These are phyloP conservation scores for Proctacanthus coquilletti DNA, from an alignment of 1,140 invertebrate genomes.

Conservation along the genomic window DNA sequence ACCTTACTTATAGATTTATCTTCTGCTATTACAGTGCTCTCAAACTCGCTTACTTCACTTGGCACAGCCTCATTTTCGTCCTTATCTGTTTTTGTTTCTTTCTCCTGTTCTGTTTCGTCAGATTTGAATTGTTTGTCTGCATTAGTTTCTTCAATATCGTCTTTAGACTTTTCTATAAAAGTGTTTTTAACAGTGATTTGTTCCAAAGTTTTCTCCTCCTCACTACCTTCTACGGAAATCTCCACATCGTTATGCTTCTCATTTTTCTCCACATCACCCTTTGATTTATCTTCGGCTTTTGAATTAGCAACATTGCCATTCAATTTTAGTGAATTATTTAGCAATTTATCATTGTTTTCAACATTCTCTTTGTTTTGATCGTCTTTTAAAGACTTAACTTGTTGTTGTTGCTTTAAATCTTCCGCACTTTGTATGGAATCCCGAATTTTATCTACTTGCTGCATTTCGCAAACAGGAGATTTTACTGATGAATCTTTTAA, in stretches of 20 bases:
- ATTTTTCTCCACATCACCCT: not conserved
- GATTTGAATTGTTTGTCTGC: too few relatives aligned
- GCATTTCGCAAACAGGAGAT: too few relatives aligned
- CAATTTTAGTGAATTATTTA: not conserved
- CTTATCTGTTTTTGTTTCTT: too few relatives aligned
- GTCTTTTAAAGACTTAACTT: not conserved
- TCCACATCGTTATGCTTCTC: not conserved
- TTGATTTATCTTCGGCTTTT: not conserved
- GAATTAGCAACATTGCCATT: not conserved
- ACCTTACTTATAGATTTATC: too few relatives aligned
- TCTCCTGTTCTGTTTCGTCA: too few relatives aligned
- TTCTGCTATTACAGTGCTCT: too few relatives aligned
- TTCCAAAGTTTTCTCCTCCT: not conserved
- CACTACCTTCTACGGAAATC: not conserved
- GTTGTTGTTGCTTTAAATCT: not conserved
- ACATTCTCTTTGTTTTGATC: conserved; percentile 3
- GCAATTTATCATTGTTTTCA: not conserved
- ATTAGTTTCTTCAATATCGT: too few relatives aligned
- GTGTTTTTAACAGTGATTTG: not conserved
- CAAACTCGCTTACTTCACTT: too few relatives aligned
- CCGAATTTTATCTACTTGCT: conserved; percentile 2
- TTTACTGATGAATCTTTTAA: not conserved
- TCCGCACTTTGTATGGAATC: not conserved
- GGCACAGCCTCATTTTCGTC: too few relatives aligned
- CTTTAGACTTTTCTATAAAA: not conserved